phyloP scores from a whole-genome alignment of 2,797 vertebrate species.

The Lates japonicus region DNA sequence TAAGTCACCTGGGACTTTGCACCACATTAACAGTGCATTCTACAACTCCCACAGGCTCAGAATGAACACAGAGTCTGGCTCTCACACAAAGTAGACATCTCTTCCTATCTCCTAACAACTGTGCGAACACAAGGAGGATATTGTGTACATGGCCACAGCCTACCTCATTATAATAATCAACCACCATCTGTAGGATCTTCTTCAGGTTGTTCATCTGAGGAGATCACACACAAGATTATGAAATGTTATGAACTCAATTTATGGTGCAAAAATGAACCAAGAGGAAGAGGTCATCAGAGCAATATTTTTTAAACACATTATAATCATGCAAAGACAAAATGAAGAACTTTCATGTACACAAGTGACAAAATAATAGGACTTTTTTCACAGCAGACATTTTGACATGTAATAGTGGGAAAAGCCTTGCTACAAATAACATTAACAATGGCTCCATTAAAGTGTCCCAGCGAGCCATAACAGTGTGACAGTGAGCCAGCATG shows the following conservation, averaged over 20 bases:
- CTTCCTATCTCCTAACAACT: neutral
- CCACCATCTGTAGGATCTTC: conserved; percentile 96
- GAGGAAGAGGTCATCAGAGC: neutral
- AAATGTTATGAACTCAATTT: neutral
- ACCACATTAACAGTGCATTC: neutral
- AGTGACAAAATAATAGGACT: neutral
- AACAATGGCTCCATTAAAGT: neutral
- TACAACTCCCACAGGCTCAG: conserved; percentile 9
- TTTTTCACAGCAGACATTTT: conserved; percentile 22
- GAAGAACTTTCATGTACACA: neutral
- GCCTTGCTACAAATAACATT: neutral
- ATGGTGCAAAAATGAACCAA: neutral
- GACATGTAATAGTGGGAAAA: neutral
- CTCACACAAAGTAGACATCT: neutral
- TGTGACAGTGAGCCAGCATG: neutral
- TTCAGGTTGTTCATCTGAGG: conserved; percentile 97
- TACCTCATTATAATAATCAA: conserved; percentile 98
- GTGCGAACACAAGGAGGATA: neutral
- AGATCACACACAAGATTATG: conserved; percentile 39
- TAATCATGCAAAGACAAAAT: conserved; percentile 14
- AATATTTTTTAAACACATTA: neutral
- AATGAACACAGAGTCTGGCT: neutral
- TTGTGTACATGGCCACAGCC: neutral
- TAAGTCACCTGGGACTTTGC: conserved; percentile 1
- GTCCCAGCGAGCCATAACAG: neutral